These are phyloP conservation scores for Bimastos eiseni DNA, from an alignment of 2,888 invertebrate species.

Conservation along the genomic window DNA sequence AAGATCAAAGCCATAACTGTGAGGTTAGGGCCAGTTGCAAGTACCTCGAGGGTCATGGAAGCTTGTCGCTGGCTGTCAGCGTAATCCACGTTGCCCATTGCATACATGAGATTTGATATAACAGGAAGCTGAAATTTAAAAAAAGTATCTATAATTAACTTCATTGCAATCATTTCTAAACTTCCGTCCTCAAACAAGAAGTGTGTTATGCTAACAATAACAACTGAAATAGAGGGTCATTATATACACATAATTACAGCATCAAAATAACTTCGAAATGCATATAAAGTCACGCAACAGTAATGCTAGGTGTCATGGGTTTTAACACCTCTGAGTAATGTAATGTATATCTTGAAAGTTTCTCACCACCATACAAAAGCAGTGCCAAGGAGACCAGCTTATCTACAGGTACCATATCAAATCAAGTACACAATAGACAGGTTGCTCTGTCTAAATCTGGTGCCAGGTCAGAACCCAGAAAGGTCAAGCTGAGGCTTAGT, in stretches of 20 bases:
- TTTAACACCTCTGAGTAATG: too few species aligned
- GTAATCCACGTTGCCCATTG: constrained; percentile 61
- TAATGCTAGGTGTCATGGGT: too few species aligned
- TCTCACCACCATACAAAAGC: too few species aligned
- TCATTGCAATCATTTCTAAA: not conserved
- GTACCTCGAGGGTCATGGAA: constrained; percentile 60
- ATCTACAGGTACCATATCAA: too few species aligned
- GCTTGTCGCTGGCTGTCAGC: constrained; percentile 62
- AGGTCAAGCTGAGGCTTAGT: too few species aligned
- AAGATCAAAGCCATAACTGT: not conserved
- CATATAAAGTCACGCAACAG: not conserved
- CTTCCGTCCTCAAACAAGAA: not conserved
- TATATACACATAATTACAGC: not conserved
- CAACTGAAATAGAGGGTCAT: too few species aligned
- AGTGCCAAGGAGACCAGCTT: too few species aligned
- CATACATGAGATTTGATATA: constrained; percentile 58
- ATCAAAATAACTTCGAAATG: not conserved
- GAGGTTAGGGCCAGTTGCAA: not conserved
- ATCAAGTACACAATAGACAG: too few species aligned
- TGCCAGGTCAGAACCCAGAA: too few species aligned
- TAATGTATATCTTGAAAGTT: too few species aligned
- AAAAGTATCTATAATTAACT: not conserved
- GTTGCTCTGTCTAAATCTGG: too few species aligned
- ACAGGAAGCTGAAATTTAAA: constrained; percentile 52
- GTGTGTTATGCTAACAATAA: too few species aligned